Percentiles rank a stretch among this genome's conserved stretches.
Evolutionary conservation across 2,797 vertebrate genomes (phyloP).

Genomic region (Pangasius mekongensis): DNA sequence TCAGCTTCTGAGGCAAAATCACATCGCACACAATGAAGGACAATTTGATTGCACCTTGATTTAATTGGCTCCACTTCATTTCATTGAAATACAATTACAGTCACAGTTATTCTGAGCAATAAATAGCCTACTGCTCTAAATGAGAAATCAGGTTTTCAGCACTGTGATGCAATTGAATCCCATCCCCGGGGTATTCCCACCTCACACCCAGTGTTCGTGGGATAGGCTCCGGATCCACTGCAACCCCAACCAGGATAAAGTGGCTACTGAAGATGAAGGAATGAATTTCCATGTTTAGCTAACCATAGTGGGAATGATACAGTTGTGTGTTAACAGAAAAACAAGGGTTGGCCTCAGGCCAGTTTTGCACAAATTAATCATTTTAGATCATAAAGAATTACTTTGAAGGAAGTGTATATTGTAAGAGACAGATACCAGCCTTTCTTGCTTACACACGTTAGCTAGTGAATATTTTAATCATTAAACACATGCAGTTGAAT

Average conservation of each 20-base stretch:
- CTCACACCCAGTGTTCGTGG: neutral
- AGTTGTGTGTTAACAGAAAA: neutral
- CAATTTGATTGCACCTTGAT: neutral
- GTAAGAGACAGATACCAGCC: neutral
- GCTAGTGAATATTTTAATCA: constrained; percentile 33
- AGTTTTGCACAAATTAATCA: neutral
- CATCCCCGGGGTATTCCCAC: neutral
- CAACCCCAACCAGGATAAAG: neutral
- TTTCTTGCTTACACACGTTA: neutral
- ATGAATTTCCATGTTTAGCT: neutral
- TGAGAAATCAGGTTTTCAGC: neutral
- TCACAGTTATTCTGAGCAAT: neutral
- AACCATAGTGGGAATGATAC: neutral
- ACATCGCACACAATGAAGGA: neutral
- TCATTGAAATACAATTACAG: neutral
- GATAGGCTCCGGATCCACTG: neutral
- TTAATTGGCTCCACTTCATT: constrained; percentile 9
- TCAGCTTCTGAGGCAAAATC: neutral
- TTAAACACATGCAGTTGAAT: constrained; percentile 2
- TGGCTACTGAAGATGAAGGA: neutral
- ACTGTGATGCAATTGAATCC: neutral
- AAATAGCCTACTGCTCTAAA: neutral
- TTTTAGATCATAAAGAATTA: neutral
- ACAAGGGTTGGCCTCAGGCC: neutral
- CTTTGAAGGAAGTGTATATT: neutral